Conservation (phyloP, 2,113 vertebrate species). For the Oncorhynchus keta region DNA sequence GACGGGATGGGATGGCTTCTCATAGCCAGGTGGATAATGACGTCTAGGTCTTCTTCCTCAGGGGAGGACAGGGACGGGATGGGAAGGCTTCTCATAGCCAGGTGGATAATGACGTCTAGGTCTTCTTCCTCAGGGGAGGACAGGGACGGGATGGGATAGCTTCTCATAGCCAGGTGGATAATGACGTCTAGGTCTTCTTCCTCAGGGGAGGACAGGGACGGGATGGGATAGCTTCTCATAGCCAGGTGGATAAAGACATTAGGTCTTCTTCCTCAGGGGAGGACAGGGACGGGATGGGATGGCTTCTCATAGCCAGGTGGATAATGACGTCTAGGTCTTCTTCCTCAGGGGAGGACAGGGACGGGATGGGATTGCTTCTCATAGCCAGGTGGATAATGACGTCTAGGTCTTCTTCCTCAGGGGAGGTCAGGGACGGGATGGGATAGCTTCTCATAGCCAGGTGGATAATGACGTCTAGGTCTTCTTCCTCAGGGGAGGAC, state of each 20-base stretch:
- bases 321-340: no score
- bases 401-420: not conserved
- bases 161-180: slow-evolving; percentile 45
- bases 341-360: no score
- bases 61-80: no score
- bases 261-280: no score
- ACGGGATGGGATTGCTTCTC: no score
- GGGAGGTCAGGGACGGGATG: no score
- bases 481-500: not conserved
- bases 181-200: slow-evolving; percentile 34
- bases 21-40: slow-evolving; percentile 53
- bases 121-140: not conserved
- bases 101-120: slow-evolving; percentile 58
- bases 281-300: no score
- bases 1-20: no score
- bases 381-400: no score
- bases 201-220: not conserved
- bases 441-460: not conserved
- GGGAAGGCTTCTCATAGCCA: not conserved
- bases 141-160: no score
- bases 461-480: slow-evolving; percentile 56
- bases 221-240: not conserved
- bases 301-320: no score
- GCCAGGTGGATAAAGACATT: slow-evolving; percentile 53
- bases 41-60: slow-evolving; percentile 3